These are phyloP conservation scores for Bos indicus DNA, from an alignment of 2,113 vertebrate genomes.

Conservation along the genomic window DNA sequence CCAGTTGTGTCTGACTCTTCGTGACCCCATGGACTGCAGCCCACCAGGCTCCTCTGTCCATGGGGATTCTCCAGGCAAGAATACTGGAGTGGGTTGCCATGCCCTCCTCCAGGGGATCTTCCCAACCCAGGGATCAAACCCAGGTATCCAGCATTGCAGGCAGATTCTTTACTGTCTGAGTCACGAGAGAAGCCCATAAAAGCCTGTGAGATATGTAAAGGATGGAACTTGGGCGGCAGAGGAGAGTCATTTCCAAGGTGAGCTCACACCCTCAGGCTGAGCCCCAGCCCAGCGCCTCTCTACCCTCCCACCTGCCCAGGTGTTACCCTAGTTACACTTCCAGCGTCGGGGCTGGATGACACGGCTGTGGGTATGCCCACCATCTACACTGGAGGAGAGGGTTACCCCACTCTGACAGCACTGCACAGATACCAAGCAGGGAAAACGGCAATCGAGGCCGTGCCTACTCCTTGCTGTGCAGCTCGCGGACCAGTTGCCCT, in stretches of 20 bases:
- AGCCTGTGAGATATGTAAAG: background rate
- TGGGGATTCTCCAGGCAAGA: background rate
- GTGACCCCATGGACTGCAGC: background rate
- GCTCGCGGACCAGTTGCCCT: rapidly evolving
- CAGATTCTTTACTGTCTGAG: background rate
- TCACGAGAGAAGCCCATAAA: background rate
- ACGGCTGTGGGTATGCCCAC: rapidly evolving
- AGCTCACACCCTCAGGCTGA: too few species aligned
- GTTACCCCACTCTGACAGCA: background rate
- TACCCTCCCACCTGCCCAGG: too few species aligned
- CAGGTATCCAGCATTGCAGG: background rate
- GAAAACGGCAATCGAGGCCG: rapidly evolving
- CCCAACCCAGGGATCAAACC: background rate
- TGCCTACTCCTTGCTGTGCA: rapidly evolving
- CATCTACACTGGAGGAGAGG: rapidly evolving
- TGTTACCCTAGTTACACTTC: rapidly evolving
- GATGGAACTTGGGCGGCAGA: background rate
- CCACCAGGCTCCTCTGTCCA: background rate
- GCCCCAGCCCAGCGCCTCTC: rapidly evolving
- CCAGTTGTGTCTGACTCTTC: background rate
- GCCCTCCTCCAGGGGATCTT: background rate
- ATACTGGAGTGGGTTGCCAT: background rate
- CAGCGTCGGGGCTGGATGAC: rapidly evolving
- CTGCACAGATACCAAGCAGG: background rate
- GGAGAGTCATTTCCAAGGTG: background rate